phyloP scores from a whole-genome alignment of 2,888 invertebrate species.

The Theristus sp. region DNA sequence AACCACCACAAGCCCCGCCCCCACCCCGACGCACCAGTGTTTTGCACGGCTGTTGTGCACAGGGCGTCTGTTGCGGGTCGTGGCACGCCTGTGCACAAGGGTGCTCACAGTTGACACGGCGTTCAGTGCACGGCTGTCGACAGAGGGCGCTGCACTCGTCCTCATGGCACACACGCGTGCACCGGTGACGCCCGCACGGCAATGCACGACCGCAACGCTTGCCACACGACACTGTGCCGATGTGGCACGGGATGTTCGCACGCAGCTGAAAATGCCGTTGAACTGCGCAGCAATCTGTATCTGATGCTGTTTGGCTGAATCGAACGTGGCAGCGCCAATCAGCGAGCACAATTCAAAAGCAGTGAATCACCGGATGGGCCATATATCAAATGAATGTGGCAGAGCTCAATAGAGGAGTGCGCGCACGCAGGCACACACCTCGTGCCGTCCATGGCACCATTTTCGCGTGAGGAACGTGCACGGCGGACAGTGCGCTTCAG shows the following conservation, averaged over 20 bases:
- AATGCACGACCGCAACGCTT: constrained; percentile 60
- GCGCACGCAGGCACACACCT: no score
- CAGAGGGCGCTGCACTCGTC: constrained; percentile 50
- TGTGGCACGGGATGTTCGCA: constrained; percentile 68
- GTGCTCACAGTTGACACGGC: constrained; percentile 57
- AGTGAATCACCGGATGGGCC: no score
- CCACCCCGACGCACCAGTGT: constrained; percentile 3
- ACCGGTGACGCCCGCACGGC: constrained; percentile 62
- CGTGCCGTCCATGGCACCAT: constrained; percentile 60
- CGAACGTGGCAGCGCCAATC: no score
- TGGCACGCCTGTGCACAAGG: constrained; percentile 67
- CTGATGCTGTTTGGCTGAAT: no score
- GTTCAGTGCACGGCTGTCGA: constrained; percentile 54
- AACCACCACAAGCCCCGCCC: no score
- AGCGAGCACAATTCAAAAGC: no score
- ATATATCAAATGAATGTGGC: no score
- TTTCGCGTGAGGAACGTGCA: constrained; percentile 68
- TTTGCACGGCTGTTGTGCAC: constrained; percentile 31
- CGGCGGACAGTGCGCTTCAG: constrained; percentile 52
- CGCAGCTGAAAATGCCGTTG: constrained; percentile 47
- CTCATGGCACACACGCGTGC: constrained; percentile 57
- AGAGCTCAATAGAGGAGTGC: no score
- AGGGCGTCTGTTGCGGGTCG: constrained; percentile 16
- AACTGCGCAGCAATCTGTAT: no score
- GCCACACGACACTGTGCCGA: constrained; percentile 73